These are phyloP conservation scores for Oplegnathus fasciatus DNA, from an alignment of 2,113 vertebrate genomes.

Conservation along the genomic window DNA sequence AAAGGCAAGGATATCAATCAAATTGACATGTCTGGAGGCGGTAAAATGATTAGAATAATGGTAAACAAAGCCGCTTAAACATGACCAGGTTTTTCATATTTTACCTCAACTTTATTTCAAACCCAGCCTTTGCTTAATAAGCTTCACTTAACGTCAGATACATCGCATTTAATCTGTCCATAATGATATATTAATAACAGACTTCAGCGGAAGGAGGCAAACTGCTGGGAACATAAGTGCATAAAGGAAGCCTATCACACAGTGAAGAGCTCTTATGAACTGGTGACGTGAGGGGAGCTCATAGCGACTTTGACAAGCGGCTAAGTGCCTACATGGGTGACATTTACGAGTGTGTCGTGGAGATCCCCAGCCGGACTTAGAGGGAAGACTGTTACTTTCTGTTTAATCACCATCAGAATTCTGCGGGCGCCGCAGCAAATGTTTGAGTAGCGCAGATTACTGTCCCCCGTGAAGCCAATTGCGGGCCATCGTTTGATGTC, in stretches of 20 bases:
- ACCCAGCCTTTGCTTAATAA: constrained; percentile 36
- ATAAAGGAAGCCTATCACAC: constrained; percentile 40
- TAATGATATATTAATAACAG: constrained; percentile 72
- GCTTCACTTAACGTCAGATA: constrained; percentile 54
- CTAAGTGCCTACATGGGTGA: constrained; percentile 63
- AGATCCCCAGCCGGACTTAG: constrained; percentile 61
- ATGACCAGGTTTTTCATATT: constrained; percentile 17
- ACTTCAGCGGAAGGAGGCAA: constrained; percentile 29
- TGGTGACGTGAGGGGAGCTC: constrained; percentile 38
- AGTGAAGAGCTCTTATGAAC: constrained; percentile 55
- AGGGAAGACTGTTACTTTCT: constrained; percentile 51
- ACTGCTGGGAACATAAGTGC: constrained; percentile 57
- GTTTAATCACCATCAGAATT: constrained; percentile 73
- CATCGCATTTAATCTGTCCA: constrained; percentile 58
- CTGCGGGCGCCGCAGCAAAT: constrained; percentile 58
- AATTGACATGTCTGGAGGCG: constrained; percentile 67
- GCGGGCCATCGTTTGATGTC: constrained; percentile 69
- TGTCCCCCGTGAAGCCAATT: constrained; percentile 58
- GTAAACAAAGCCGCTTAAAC: constrained; percentile 72
- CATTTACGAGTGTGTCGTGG: constrained; percentile 70
- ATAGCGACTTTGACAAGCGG: constrained; percentile 53
- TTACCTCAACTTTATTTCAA: constrained; percentile 42
- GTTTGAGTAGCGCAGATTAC: constrained; percentile 76
- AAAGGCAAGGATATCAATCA: constrained; percentile 75
- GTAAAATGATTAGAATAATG: constrained; percentile 80